Evolutionary conservation across 1,140 invertebrate species (phyloP).

Genomic region (Pogonomyrmex californicus): DNA sequence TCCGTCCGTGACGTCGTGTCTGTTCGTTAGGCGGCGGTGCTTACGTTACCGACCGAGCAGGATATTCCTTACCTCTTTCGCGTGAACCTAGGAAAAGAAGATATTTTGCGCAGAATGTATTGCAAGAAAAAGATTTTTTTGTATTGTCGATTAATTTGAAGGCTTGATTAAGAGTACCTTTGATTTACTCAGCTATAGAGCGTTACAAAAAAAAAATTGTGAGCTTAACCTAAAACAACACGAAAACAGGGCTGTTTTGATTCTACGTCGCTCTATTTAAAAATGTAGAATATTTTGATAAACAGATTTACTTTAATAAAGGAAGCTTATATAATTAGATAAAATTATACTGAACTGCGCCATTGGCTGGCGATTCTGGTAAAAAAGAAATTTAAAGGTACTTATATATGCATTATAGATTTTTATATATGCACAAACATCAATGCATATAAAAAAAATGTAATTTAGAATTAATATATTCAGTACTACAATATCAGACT

Average conservation of each 20-base stretch:
- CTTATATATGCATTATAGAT: neutral
- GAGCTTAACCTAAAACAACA: too few relatives aligned
- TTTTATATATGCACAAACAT: neutral
- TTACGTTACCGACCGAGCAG: neutral
- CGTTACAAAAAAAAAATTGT: too few relatives aligned
- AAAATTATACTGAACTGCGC: neutral
- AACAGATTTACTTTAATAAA: neutral
- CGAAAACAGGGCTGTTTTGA: too few relatives aligned
- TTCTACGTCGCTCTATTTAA: neutral
- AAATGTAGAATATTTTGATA: neutral
- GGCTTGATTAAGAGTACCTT: too few relatives aligned
- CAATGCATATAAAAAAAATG: too few relatives aligned
- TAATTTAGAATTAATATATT: neutral
- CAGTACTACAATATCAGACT: neutral
- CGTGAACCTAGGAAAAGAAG: too few relatives aligned
- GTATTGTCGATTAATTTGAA: too few relatives aligned
- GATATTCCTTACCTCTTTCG: too few relatives aligned
- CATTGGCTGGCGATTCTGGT: neutral
- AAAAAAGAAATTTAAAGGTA: neutral
- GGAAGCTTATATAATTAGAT: neutral
- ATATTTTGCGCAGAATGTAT: too few relatives aligned
- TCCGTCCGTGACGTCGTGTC: neutral
- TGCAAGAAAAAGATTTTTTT: too few relatives aligned
- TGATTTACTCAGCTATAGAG: too few relatives aligned
- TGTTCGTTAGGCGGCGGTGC: neutral